A percentile compares a stretch with the other conserved stretches of the same genome.
Evolutionary conservation across 2,888 invertebrate genomes (phyloP).

Genomic region (Blomia tropicalis): DNA sequence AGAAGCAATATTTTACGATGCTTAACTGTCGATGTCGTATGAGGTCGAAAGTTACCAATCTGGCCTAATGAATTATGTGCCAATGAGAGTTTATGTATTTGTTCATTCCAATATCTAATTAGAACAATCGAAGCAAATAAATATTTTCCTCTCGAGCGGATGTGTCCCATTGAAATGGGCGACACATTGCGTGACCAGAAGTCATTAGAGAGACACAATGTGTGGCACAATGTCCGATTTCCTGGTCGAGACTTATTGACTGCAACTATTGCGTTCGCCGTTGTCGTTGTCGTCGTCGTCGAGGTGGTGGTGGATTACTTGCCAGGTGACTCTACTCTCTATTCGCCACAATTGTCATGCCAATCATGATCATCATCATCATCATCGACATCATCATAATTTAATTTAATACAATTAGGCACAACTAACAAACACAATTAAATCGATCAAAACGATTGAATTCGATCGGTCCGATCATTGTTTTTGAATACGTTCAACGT

Average conservation of each 20-base stretch:
- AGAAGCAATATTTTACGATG: too few species aligned
- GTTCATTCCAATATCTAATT: neutral
- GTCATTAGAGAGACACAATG: too few species aligned
- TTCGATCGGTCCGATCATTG: neutral
- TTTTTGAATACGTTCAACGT: too few species aligned
- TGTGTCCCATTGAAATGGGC: neutral
- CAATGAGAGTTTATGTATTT: neutral
- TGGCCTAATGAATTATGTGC: constrained; percentile 7
- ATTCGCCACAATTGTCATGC: too few species aligned
- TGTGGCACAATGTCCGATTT: neutral
- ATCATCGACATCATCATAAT: neutral
- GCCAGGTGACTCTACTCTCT: neutral
- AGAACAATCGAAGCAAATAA: constrained; percentile 12
- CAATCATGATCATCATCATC: too few species aligned
- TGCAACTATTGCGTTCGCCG: too few species aligned
- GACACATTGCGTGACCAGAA: constrained; percentile 3
- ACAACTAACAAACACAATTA: neutral
- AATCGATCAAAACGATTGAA: neutral
- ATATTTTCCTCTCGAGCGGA: constrained; percentile 3
- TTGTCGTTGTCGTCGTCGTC: too few species aligned
- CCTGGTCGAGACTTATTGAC: constrained; percentile 1
- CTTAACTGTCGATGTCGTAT: too few species aligned
- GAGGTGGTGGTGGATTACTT: neutral
- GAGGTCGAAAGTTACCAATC: neutral
- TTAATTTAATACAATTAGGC: neutral